phyloP scores from a whole-genome alignment of 2,797 vertebrate genomes.

The Pogonophryne albipinna region DNA sequence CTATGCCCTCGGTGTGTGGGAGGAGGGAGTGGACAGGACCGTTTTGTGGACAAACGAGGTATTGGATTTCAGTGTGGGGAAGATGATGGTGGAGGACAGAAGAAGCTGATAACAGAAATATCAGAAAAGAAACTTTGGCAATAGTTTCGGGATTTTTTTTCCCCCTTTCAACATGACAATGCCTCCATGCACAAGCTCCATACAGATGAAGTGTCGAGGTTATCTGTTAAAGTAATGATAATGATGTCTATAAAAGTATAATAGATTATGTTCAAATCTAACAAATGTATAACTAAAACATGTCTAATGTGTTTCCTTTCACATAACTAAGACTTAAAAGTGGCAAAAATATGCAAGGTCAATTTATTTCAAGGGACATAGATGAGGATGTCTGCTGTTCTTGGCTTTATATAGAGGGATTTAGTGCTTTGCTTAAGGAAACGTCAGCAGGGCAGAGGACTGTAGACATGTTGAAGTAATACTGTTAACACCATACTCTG shows the following conservation, averaged over 20 bases:
- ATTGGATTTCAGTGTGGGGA: slow-evolving; percentile 75
- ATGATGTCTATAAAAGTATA: no score
- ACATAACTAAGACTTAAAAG: no score
- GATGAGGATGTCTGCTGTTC: no score
- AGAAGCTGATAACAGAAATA: slow-evolving; percentile 20
- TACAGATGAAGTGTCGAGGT: no score
- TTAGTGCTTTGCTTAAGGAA: not conserved
- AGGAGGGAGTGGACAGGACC: slow-evolving; percentile 32
- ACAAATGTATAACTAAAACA: no score
- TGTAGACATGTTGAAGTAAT: not conserved
- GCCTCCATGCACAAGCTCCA: no score
- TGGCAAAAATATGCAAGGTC: no score
- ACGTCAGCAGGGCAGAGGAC: not conserved
- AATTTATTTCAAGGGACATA: no score
- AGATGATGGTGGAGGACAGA: slow-evolving; percentile 38
- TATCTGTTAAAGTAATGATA: no score
- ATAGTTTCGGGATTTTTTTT: not conserved
- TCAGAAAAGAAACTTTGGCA: not conserved
- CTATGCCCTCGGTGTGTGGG: slow-evolving; percentile 34
- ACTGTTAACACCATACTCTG: not conserved
- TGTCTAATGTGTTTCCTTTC: no score
- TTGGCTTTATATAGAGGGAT: not conserved
- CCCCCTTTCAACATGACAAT: not conserved
- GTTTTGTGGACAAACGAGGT: slow-evolving; percentile 41
- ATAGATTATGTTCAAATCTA: no score